These are phyloP conservation scores for Epizoanthus fatuus DNA, from an alignment of 92 coral and sea anemone genomes.

Conservation along the genomic window DNA sequence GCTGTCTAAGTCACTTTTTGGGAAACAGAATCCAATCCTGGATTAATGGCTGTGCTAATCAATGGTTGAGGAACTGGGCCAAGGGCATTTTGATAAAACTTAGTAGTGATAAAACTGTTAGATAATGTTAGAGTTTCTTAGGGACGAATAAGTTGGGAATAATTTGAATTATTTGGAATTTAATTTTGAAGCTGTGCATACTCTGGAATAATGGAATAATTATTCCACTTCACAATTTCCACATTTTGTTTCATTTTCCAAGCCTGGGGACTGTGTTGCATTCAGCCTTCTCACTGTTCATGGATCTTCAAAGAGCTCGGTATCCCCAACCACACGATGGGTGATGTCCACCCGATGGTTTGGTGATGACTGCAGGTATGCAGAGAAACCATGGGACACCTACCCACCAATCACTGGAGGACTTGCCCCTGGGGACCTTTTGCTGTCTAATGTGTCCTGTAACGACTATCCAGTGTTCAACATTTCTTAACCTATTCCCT, in stretches of 20 bases:
- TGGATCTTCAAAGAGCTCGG: conserved; percentile 70
- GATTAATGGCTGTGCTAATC: too few species aligned
- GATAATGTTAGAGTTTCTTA: too few species aligned
- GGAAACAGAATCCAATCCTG: too few species aligned
- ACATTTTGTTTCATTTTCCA: not conserved
- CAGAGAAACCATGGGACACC: conserved; percentile 80
- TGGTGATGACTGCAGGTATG: conserved; percentile 87
- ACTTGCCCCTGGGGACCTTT: conserved; percentile 59
- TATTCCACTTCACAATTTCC: not conserved
- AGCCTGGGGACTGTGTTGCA: conserved; percentile 97
- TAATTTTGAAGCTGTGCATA: not conserved
- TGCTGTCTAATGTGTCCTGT: conserved; percentile 15
- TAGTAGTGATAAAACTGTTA: too few species aligned
- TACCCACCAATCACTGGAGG: conserved; percentile 69
- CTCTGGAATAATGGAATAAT: not conserved
- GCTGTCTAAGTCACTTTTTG: too few species aligned
- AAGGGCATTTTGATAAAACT: too few species aligned
- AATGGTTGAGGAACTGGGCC: too few species aligned
- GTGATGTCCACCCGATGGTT: conserved; percentile 91
- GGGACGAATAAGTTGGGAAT: too few species aligned
- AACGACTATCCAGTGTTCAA: not conserved
- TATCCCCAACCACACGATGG: conserved; percentile 71
- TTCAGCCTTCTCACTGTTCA: conserved; percentile 89
- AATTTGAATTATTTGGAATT: too few species aligned
- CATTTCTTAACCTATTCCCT: too few species aligned